Base-by-base conservation (phyloP, 1,140 invertebrate species). In the Thalassaphorura encarpata region DNA sequence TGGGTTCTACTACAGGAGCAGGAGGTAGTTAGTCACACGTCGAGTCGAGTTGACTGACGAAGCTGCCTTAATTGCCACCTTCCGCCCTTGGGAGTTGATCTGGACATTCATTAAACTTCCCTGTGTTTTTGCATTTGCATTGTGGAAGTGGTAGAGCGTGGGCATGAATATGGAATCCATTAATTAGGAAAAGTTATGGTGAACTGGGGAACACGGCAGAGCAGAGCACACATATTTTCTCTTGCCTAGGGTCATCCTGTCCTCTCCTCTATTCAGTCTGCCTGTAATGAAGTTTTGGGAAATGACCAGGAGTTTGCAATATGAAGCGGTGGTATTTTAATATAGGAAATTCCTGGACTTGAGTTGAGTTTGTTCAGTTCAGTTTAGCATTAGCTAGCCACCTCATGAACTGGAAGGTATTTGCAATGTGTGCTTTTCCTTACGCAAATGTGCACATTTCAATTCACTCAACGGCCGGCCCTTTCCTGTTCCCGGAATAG, bases 141-240 rank as follows among this genome's bases (percentile, higher is more conserved):
- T 26, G 45, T 26, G n/a, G 45, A n/a, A 6, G 47, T 15, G 26
- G 26, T 31, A 33, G 33, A 23, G 42, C 19, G 40, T 43, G 45
- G 55, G 50, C 54, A 61, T 61, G 59, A 61, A 61, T 61, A 62
- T 62, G 60, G 60, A 62, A 58, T 62, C 60, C 60, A 58, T 62
- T 62, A 62, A 62, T 62, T 62, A 62, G 49, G 55, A 49, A 39
- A 43, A 57, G 53, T 55, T 53, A 55, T 60, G 53, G 28, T 52
- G 29, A 51, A 23, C 5, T n/a, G 8, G 46, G 11, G 15, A 11
- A 48, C 6, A 8, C 46, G 16, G 26, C 46, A 48, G 19, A 29
- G 41, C 39, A 51, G 42, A 33, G 47, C 21, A 28, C 45, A 31
- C 51, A 54, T 55, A 52, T 51, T 52, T 61, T 61, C 49, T 45